Percentiles rank a stretch among this genome's conserved stretches.
phyloP scores from a whole-genome alignment of 2,888 invertebrate genomes.

The Barypeithes pellucidus region DNA sequence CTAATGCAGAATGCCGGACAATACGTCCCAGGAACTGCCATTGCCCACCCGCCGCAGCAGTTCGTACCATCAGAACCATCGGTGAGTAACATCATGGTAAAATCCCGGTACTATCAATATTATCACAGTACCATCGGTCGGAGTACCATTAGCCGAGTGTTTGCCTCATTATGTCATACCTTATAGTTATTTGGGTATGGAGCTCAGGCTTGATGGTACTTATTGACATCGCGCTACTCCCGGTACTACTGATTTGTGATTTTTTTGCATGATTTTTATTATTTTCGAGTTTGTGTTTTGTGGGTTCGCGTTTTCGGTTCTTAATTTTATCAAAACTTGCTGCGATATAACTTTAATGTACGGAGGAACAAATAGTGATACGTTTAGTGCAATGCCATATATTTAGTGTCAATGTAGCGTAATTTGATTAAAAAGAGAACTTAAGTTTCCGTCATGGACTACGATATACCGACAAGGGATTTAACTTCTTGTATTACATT shows the following conservation, averaged over 20 bases:
- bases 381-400: background rate
- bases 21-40: constrained; percentile 65
- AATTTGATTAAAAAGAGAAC: background rate
- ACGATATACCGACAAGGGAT: constrained; percentile 36
- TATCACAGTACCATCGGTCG: constrained; percentile 54
- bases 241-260: background rate
- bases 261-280: background rate
- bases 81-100: constrained; percentile 56
- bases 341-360: too few relatives aligned
- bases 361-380: too few relatives aligned
- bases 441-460: constrained; percentile 26
- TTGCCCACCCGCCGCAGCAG: constrained; percentile 64
- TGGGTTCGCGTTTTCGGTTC: too few relatives aligned
- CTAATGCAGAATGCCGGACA: constrained; percentile 67
- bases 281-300: too few relatives aligned
- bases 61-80: constrained; percentile 60
- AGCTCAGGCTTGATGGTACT: too few relatives aligned
- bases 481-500: constrained; percentile 40
- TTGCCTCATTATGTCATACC: constrained; percentile 20
- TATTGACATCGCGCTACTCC: too few relatives aligned
- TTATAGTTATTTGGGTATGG: constrained; percentile 11
- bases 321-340: too few relatives aligned
- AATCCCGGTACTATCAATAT: background rate
- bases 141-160: constrained; percentile 10
- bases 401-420: background rate